Base-by-base conservation (phyloP, 1,140 invertebrate genomes). In the Cataglyphis hispanica region DNA sequence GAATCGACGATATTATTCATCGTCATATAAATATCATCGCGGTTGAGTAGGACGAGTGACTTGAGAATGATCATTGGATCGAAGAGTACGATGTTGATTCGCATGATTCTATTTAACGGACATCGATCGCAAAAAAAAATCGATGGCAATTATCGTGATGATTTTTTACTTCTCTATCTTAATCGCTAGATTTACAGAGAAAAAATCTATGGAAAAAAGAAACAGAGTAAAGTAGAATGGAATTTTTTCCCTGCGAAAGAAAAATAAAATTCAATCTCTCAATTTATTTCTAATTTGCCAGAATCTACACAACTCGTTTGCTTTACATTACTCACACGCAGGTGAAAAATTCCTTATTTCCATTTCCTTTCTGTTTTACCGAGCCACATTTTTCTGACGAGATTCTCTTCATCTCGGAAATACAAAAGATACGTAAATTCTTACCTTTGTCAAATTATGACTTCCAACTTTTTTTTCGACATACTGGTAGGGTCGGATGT, bases 1-100 rank as follows among this genome's bases (percentile, higher is more conserved):
- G 74, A 76, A 43, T 43, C 16, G 37, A 63, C 58, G 25, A 64
- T 77, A 64, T 77, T 77, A 77, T n/a, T 27, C 53, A 58, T 77
- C 16, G 4, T 61, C 40, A 64, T n/a, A 4, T 46, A 19, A 8
- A 37, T 16, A 56, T 16, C 40, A 75, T 60, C 67, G 31, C 31
- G 31, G n/a, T n/a, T n/a, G n/a, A n/a, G 19, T 11, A 27, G 0
- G 31, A 10, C 37, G n/a, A 64, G 16, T 2, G 25, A 76, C 56
- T 77, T 22, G 27, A 77, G 58, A 60, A 40, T 58, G 34, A 63
- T 31, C n/a, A 43, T 77, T 63, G 75, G 61, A 46, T 64, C 75
- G n/a, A 11, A 46, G 37, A 56, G n/a, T 31, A 53, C 1, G 5
- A 61, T 19, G 27, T 43, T 76, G 46, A 63, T 77, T 11, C 6